These are phyloP conservation scores for Drosophila tani DNA, from an alignment of 1,140 invertebrate genomes.

Conservation along the genomic window DNA sequence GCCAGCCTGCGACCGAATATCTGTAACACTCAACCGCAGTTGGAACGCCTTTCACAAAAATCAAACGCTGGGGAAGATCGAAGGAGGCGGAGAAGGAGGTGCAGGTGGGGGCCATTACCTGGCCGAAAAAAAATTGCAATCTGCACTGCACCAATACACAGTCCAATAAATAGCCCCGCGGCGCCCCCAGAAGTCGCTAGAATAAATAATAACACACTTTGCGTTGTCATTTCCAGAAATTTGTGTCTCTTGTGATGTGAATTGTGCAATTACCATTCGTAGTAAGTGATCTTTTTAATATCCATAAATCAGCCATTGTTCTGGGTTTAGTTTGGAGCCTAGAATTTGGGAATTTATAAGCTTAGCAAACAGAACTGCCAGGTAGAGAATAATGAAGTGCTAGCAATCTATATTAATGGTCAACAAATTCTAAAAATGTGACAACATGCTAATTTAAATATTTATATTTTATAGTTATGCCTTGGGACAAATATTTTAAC, in stretches of 20 bases:
- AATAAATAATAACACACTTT: slow-evolving; percentile 52
- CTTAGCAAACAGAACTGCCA: neutral
- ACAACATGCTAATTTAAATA: neutral
- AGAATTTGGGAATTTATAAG: slow-evolving; percentile 6
- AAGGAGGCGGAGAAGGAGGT: slow-evolving; percentile 5
- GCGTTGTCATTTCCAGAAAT: slow-evolving; percentile 40
- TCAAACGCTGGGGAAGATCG: slow-evolving; percentile 3
- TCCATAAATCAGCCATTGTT: slow-evolving; percentile 35
- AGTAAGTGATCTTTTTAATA: slow-evolving; percentile 28
- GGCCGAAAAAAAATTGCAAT: slow-evolving; percentile 17
- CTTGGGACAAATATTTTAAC: neutral
- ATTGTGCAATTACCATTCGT: slow-evolving; percentile 15
- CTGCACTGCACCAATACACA: slow-evolving; percentile 3
- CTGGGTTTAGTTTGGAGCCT: neutral
- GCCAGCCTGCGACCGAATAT: slow-evolving; percentile 33
- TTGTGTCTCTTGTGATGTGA: slow-evolving; percentile 17
- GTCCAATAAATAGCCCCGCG: slow-evolving; percentile 25
- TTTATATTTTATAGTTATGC: neutral
- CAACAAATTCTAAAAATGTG: neutral
- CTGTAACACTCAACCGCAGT: slow-evolving; percentile 48
- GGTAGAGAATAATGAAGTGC: neutral
- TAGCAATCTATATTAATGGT: neutral
- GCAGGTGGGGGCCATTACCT: slow-evolving; percentile 23
- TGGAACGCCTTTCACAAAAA: slow-evolving; percentile 52
- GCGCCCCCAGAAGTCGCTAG: slow-evolving; percentile 31